phyloP scores from a whole-genome alignment of 2,113 vertebrate species.

The Sisor rabdophorus region DNA sequence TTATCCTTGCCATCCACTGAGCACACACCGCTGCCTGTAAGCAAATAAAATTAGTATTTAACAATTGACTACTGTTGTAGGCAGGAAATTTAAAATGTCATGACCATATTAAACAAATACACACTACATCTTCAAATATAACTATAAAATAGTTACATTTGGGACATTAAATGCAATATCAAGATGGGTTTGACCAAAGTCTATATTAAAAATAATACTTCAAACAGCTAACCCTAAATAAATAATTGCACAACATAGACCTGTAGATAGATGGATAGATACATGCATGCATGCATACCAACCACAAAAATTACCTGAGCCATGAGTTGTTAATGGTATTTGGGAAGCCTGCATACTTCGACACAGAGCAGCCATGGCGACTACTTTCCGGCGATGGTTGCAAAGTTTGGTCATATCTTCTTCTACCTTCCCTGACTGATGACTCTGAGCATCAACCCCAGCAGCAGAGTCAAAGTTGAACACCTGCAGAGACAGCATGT shows the following conservation, averaged over 20 bases:
- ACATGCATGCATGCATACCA: too few relatives aligned
- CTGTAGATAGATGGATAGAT: too few relatives aligned
- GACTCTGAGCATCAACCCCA: slow-evolving; percentile 74
- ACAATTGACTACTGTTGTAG: background rate
- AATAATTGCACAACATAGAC: too few relatives aligned
- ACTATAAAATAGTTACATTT: background rate
- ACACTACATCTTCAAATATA: background rate
- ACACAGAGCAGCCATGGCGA: slow-evolving; percentile 87
- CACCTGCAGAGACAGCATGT: slow-evolving; percentile 65
- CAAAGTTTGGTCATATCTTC: slow-evolving; percentile 95
- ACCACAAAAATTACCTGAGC: slow-evolving; percentile 57
- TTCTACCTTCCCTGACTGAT: slow-evolving; percentile 77
- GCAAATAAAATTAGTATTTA: background rate
- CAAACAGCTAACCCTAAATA: background rate
- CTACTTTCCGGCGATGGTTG: slow-evolving; percentile 91
- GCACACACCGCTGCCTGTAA: slow-evolving; percentile 38
- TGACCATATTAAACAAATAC: background rate
- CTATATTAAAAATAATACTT: background rate
- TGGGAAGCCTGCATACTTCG: slow-evolving; percentile 83
- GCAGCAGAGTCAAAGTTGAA: slow-evolving; percentile 85
- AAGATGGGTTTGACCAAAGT: background rate
- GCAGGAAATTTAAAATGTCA: background rate
- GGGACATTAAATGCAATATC: background rate
- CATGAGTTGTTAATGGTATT: slow-evolving; percentile 60
- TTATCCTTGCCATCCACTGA: slow-evolving; percentile 41